These are phyloP conservation scores for Eremobia ochroleuca DNA, from an alignment of 2,888 invertebrate species.

Conservation along the genomic window DNA sequence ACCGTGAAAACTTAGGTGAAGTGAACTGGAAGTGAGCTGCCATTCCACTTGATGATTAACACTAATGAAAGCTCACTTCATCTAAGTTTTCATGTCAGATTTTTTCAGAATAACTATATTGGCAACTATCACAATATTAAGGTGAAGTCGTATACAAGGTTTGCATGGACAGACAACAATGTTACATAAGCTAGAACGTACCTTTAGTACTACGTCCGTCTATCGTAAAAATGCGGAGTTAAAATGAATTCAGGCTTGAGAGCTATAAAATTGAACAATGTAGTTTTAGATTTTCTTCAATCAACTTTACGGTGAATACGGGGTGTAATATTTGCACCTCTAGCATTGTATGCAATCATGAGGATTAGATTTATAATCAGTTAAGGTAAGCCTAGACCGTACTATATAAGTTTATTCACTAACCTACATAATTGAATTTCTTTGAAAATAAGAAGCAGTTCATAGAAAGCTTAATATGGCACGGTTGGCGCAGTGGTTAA, in stretches of 20 bases:
- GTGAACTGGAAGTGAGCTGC: background rate
- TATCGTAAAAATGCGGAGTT: conserved; percentile 18
- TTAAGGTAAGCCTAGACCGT: too few species aligned
- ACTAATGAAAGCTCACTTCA: background rate
- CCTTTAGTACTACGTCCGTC: background rate
- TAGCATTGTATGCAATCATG: background rate
- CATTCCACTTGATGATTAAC: background rate
- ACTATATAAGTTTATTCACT: background rate
- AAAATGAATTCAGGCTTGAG: conserved; percentile 23
- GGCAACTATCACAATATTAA: background rate
- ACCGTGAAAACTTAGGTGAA: background rate
- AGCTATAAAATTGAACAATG: conserved; percentile 30
- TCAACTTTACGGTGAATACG: background rate
- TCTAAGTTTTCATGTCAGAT: background rate
- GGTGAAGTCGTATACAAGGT: too few species aligned
- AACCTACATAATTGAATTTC: background rate
- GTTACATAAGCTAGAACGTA: conserved; percentile 4
- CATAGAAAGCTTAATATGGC: background rate
- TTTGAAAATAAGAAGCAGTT: background rate
- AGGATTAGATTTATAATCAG: background rate
- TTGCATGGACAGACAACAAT: conserved; percentile 1
- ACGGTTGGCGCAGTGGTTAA: too few species aligned
- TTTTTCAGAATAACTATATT: too few species aligned
- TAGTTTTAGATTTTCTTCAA: background rate
- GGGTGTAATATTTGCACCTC: background rate